Evolutionary conservation across 2,797 vertebrate genomes (phyloP).

Genomic region (Yasuhikotakia modesta): DNA sequence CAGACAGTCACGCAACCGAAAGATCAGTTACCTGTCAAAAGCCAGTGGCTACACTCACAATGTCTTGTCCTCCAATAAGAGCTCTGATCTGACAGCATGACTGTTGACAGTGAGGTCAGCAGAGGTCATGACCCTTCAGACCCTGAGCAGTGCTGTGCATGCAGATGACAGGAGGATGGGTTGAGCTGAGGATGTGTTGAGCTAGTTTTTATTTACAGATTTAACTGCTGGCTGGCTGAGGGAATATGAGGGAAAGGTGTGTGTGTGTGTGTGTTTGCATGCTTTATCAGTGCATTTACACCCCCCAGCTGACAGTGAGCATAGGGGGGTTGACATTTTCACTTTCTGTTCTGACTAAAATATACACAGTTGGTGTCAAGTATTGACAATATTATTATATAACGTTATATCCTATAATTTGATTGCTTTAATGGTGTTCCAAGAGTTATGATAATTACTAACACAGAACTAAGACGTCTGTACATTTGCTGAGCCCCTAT

Average conservation of each 20-base stretch:
- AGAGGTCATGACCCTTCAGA: not conserved
- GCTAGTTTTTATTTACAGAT: slow-evolving; percentile 13
- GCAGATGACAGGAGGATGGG: slow-evolving; percentile 20
- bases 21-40: slow-evolving; percentile 30
- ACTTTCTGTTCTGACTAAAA: slow-evolving; percentile 30
- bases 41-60: not conserved
- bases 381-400: too few relatives aligned
- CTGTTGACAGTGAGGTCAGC: not conserved
- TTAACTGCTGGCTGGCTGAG: slow-evolving; percentile 4
- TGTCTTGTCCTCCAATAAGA: not conserved
- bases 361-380: not conserved
- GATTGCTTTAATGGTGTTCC: too few relatives aligned
- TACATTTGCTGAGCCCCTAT: not conserved
- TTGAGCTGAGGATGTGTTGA: slow-evolving; percentile 24
- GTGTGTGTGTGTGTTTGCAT: not conserved
- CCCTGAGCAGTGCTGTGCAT: not conserved
- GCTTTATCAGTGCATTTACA: not conserved
- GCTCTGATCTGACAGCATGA: slow-evolving; percentile 22
- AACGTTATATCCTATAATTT: too few relatives aligned
- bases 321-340: slow-evolving; percentile 22
- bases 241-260: not conserved
- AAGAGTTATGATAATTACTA: too few relatives aligned
- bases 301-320: slow-evolving; percentile 7
- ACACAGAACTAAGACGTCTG: too few relatives aligned
- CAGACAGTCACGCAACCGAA: slow-evolving; percentile 19